Percentiles rank a stretch among this genome's conserved stretches.
These are phyloP conservation scores for Callitettix versicolor DNA, from an alignment of 1,140 invertebrate genomes.

Conservation along the genomic window DNA sequence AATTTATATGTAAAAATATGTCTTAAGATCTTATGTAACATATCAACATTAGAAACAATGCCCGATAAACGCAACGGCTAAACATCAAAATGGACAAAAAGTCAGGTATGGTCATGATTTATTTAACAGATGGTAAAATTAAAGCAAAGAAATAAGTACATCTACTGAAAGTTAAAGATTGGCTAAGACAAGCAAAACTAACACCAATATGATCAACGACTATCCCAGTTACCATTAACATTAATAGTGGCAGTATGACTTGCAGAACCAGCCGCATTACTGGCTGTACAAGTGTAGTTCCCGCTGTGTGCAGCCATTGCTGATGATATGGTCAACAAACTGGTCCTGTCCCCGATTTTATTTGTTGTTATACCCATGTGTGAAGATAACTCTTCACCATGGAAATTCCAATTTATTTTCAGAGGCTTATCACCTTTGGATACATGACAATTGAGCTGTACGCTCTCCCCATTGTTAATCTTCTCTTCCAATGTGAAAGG, in stretches of 20 bases:
- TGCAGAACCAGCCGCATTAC: constrained; percentile 27
- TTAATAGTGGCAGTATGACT: constrained; percentile 49
- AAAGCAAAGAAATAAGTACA: too few species aligned
- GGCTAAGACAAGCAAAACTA: too few species aligned
- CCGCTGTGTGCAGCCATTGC: constrained; percentile 35
- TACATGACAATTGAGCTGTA: constrained; percentile 43
- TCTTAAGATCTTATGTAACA: too few species aligned
- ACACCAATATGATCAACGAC: too few species aligned
- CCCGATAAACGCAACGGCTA: too few species aligned
- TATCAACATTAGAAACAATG: too few species aligned
- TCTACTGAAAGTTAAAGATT: too few species aligned
- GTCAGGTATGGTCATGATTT: too few species aligned
- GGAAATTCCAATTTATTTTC: constrained; percentile 50
- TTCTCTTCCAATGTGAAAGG: constrained; percentile 34
- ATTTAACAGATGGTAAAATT: too few species aligned
- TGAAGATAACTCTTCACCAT: constrained; percentile 27
- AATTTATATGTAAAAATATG: too few species aligned
- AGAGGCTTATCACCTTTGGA: constrained; percentile 53
- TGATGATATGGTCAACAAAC: constrained; percentile 34
- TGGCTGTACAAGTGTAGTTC: constrained; percentile 27
- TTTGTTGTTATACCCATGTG: constrained; percentile 27
- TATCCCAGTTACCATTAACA: constrained; percentile 68
- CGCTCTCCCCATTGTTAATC: constrained; percentile 40
- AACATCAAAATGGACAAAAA: too few species aligned
- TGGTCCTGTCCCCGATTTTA: constrained; percentile 36